A percentile compares a stretch with the other conserved stretches of the same genome.
Evolutionary conservation across 2,797 vertebrate species (phyloP).

Genomic region (Oryzias dopingdopingensis): DNA sequence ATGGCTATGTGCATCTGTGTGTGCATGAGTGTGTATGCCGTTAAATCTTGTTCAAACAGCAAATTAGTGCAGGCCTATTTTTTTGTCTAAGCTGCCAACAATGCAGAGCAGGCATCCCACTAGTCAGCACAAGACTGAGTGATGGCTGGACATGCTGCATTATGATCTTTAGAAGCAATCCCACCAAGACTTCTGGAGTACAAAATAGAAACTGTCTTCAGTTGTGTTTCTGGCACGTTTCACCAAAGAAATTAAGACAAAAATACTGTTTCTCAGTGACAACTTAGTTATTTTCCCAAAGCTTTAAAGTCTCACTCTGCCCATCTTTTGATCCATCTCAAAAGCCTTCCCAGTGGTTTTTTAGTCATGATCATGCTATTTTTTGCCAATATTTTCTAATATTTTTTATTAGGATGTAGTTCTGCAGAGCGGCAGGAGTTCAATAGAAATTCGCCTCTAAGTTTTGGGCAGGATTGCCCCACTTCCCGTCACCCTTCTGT

Average conservation of each 20-base stretch:
- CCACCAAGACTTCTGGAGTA: conserved; percentile 64
- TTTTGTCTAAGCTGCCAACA: conserved; percentile 58
- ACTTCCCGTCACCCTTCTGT: too few species aligned
- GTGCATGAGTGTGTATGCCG: conserved; percentile 26
- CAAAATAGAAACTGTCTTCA: conserved; percentile 41
- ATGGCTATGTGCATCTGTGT: conserved; percentile 46
- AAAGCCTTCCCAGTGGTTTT: too few species aligned
- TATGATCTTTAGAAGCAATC: conserved; percentile 60
- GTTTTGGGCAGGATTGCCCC: too few species aligned
- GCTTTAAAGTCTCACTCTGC: too few species aligned
- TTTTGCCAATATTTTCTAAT: too few species aligned
- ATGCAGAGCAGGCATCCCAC: conserved; percentile 51
- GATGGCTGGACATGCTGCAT: conserved; percentile 61
- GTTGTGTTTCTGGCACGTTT: conserved; percentile 16
- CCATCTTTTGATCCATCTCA: too few species aligned
- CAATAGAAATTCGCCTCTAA: too few species aligned
- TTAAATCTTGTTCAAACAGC: conserved; percentile 83
- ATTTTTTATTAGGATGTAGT: too few species aligned
- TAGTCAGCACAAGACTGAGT: conserved; percentile 54
- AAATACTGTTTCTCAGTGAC: conserved; percentile 31
- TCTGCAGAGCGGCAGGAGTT: too few species aligned
- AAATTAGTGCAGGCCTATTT: conserved; percentile 56
- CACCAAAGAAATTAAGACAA: conserved; percentile 8
- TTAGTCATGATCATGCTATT: too few species aligned
- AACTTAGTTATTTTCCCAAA: conserved; percentile 16